Evolutionary conservation across 2,888 invertebrate genomes (phyloP).

Genomic region (Ischnus inquisitorius): DNA sequence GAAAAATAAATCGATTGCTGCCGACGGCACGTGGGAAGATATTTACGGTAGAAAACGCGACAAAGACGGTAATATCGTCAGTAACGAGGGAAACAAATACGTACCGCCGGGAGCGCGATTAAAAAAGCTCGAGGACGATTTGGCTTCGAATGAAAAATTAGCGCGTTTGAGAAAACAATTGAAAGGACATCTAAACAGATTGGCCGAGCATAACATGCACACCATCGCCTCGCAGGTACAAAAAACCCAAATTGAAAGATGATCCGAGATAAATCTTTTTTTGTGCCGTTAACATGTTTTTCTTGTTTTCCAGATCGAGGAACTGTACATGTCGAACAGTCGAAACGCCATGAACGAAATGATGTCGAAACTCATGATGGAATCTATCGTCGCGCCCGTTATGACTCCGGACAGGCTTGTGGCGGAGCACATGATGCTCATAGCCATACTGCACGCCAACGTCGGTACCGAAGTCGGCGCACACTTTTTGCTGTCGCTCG

Average conservation of each 20-base stretch:
- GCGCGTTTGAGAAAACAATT: constrained; percentile 91
- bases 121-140: constrained; percentile 85
- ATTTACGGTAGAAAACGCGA: constrained; percentile 96
- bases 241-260: background rate
- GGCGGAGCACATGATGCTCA: constrained; percentile 93
- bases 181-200: constrained; percentile 95
- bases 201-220: constrained; percentile 95
- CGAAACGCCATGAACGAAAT: constrained; percentile 94
- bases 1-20: constrained; percentile 62
- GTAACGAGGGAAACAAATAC: constrained; percentile 89
- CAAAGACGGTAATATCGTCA: constrained; percentile 92
- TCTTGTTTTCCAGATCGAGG: constrained; percentile 89
- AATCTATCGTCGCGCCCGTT: constrained; percentile 89
- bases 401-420: constrained; percentile 91
- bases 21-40: constrained; percentile 91
- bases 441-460: constrained; percentile 95
- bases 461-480: constrained; percentile 96
- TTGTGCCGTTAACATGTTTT: constrained; percentile 3
- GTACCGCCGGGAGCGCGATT: constrained; percentile 93
- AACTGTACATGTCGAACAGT: constrained; percentile 92
- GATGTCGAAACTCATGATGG: constrained; percentile 90
- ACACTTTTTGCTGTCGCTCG: constrained; percentile 92
- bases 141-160: constrained; percentile 87
- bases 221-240: constrained; percentile 89
- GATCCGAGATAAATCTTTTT: background rate